phyloP scores from a whole-genome alignment of 2,113 vertebrate species.

The Campylomormyrus tamandua region DNA sequence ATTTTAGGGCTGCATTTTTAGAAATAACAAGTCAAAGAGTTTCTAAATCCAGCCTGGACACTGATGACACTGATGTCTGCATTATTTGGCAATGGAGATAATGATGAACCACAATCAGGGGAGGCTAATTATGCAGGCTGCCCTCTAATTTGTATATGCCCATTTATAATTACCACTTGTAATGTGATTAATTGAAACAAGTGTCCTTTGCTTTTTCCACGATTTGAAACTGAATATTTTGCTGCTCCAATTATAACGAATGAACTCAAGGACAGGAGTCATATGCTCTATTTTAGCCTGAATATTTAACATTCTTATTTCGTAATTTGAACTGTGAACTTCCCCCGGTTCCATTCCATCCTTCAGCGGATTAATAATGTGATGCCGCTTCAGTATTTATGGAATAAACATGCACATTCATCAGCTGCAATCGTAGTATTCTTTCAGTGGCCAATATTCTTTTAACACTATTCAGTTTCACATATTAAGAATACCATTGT shows the following conservation, averaged over 20 bases:
- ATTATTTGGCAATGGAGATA: not conserved
- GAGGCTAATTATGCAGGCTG: conserved; percentile 29
- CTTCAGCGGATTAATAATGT: not conserved
- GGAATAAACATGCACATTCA: not conserved
- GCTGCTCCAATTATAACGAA: not conserved
- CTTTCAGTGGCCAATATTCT: not conserved
- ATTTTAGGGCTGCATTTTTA: not conserved
- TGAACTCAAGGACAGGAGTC: not conserved
- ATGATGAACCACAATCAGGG: not conserved
- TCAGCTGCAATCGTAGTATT: not conserved
- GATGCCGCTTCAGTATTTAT: not conserved
- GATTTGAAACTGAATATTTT: conserved; percentile 2
- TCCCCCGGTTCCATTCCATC: not conserved
- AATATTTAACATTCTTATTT: not conserved
- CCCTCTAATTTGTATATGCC: conserved; percentile 36
- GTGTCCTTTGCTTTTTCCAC: conserved; percentile 19
- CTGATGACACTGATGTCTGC: not conserved
- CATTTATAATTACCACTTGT: conserved; percentile 29
- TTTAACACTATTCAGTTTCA: not conserved
- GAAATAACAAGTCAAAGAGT: no score
- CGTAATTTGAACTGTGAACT: not conserved
- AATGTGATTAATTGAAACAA: conserved; percentile 42
- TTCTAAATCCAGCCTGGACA: not conserved
- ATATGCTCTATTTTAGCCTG: not conserved
- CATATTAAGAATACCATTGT: not conserved